Percentiles rank a stretch among this genome's conserved stretches.
Conservation (phyloP, 2,888 invertebrate genomes). For the Macroteleia sp. region DNA sequence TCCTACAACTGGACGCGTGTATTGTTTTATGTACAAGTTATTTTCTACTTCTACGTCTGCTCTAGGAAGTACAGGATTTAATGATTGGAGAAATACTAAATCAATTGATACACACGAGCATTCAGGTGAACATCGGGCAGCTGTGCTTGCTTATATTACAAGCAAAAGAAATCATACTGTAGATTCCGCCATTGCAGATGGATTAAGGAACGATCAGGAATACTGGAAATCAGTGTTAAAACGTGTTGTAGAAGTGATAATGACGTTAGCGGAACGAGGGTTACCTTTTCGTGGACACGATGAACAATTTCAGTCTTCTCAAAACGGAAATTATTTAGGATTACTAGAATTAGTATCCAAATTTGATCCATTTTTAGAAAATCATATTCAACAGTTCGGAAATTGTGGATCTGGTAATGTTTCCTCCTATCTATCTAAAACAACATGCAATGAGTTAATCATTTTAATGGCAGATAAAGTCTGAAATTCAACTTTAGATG, state of each 20-base stretch:
- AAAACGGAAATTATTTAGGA: conserved; percentile 14
- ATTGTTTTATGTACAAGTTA: too few species aligned
- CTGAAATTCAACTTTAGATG: conserved; percentile 42
- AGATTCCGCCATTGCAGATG: not conserved
- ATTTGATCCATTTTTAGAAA: conserved; percentile 67
- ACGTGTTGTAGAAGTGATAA: conserved; percentile 51
- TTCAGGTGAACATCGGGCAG: too few species aligned
- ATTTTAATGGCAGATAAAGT: conserved; percentile 38
- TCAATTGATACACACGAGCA: too few species aligned
- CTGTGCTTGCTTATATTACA: too few species aligned
- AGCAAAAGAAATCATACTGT: not conserved
- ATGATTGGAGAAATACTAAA: too few species aligned
- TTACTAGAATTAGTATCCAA: conserved; percentile 60
- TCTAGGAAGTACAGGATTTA: too few species aligned
- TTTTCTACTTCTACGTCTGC: too few species aligned
- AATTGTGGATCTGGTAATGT: conserved; percentile 60
- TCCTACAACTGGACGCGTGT: too few species aligned
- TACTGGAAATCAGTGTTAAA: conserved; percentile 57
- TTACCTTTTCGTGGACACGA: conserved; percentile 58
- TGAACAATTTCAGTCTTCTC: conserved; percentile 16
- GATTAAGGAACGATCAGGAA: conserved; percentile 21
- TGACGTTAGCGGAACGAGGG: conserved; percentile 52
- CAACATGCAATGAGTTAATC: conserved; percentile 17
- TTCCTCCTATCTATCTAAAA: conserved; percentile 64
- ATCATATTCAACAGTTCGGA: conserved; percentile 64